Evolutionary conservation across 2,888 invertebrate genomes (phyloP).

Genomic region (Ichneumoninae sp.): DNA sequence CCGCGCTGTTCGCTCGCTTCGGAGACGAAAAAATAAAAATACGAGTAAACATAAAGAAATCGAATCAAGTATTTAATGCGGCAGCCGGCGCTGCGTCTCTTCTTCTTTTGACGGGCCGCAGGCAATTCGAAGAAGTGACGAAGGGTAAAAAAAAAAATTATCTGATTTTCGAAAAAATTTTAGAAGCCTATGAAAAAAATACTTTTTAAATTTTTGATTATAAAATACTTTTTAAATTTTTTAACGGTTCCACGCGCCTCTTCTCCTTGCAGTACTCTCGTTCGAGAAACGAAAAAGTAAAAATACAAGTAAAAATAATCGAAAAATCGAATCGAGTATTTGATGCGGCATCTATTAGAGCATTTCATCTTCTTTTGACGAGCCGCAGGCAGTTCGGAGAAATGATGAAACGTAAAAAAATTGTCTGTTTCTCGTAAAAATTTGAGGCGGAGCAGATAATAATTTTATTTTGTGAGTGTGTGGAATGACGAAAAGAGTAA

Average conservation of each 20-base stretch:
- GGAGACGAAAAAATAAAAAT: neutral
- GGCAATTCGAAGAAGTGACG: too few species aligned
- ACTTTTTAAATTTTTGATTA: too few species aligned
- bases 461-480: too few species aligned
- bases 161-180: neutral
- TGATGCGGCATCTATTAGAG: constrained; percentile 16
- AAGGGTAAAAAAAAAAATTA: neutral
- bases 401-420: too few species aligned
- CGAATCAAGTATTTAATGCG: constrained; percentile 30
- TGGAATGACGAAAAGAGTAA: too few species aligned
- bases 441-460: too few species aligned
- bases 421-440: too few species aligned
- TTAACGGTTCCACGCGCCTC: constrained; percentile 24
- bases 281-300: neutral
- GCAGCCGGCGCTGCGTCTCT: neutral
- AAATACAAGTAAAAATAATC: constrained; percentile 8
- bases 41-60: constrained; percentile 10
- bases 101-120: too few species aligned
- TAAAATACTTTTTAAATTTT: too few species aligned
- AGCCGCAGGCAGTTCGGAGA: too few species aligned
- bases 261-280: constrained; percentile 1
- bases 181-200: neutral
- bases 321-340: constrained; percentile 2
- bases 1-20: neutral
- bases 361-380: too few species aligned